Percentiles rank a stretch among this genome's conserved stretches.
Evolutionary conservation across 2,888 invertebrate genomes (phyloP).

Genomic region (Acrocera orbiculus): DNA sequence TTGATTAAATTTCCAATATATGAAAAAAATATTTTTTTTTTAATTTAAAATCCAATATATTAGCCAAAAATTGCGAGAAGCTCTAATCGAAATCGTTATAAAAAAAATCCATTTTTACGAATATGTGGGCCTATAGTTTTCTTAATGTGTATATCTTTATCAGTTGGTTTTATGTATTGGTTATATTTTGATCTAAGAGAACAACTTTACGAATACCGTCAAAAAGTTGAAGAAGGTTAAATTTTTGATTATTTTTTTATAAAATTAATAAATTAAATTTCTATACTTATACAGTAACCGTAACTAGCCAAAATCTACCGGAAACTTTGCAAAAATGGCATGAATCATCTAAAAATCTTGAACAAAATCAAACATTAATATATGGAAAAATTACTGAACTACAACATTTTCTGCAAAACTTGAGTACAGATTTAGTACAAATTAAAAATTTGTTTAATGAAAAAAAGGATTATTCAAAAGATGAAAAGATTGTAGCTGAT

Average conservation of each 20-base stretch:
- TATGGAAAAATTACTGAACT: slow-evolving; percentile 39
- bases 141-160: slow-evolving; percentile 20
- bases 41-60: slow-evolving; percentile 2
- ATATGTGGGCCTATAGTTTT: slow-evolving; percentile 24
- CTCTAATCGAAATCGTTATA: slow-evolving; percentile 20
- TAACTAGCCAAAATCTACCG: slow-evolving; percentile 49
- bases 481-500: slow-evolving; percentile 26
- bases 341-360: slow-evolving; percentile 45
- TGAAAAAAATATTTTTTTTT: slow-evolving; percentile 1
- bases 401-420: slow-evolving; percentile 37
- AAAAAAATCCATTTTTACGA: slow-evolving; percentile 22
- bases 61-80: slow-evolving; percentile 18
- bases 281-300: slow-evolving; percentile 35
- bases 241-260: not conserved
- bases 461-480: slow-evolving; percentile 23
- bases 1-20: not conserved
- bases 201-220: slow-evolving; percentile 26
- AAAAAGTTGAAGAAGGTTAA: slow-evolving; percentile 29
- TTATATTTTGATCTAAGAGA: slow-evolving; percentile 28
- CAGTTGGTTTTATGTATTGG: slow-evolving; percentile 27
- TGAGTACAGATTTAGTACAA: slow-evolving; percentile 31
- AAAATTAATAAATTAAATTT: not conserved
- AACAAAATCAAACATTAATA: slow-evolving; percentile 47
- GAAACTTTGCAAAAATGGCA: slow-evolving; percentile 55
- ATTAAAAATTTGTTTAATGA: slow-evolving; percentile 17